Evolutionary conservation across 2,888 invertebrate species (phyloP), one percentile per base, ranked within the genome.

Genomic region (Cabera pusaria): DNA sequence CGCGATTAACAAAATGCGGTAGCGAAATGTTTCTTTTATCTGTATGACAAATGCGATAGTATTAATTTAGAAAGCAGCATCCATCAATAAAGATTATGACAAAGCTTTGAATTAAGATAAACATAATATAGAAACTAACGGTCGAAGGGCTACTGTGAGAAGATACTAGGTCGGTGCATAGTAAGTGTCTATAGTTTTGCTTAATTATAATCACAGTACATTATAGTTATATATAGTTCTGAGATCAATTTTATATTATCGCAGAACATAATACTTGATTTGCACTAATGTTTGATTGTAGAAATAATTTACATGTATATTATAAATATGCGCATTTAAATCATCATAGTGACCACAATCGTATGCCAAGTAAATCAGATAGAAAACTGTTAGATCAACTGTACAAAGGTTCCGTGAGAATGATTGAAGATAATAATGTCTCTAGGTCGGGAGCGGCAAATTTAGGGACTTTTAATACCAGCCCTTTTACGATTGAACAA

Each of bases 401-500:
- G 14, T 3, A 36, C 29, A 26, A 17, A 26, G 10, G 28, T 62
- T 61, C 62, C 69, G 70, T 74, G 64, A 65, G 71, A 71, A 70
- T 62, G 50, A 62, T 60, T 56, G 43, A 44, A 62, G 64, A 72
- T 69, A 73, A 71, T 59, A 60, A 52, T 42, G 56, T 55, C 52
- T 59, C 46, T 41, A 22, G 41, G 22, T 31, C 35, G 18, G 53
- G 60, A 64, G 66, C 70, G 62, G 62, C 64, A 44, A 49, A 52
- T 48, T 37, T 49, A 63, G 76, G 73, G 76, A 62, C 62, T 51
- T 49, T 42, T 41, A 49, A 57, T 58, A 57, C 52, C 55, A 63
- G 66, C 72, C 68, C 67, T 61, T 59, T 49, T 57, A 60, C 56
- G 54, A 14, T 52, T 51, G 49, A 59, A 72, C 65, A 72, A 70